phyloP scores from a whole-genome alignment of 2,113 vertebrate genomes.

The Callaeas wilsoni region DNA sequence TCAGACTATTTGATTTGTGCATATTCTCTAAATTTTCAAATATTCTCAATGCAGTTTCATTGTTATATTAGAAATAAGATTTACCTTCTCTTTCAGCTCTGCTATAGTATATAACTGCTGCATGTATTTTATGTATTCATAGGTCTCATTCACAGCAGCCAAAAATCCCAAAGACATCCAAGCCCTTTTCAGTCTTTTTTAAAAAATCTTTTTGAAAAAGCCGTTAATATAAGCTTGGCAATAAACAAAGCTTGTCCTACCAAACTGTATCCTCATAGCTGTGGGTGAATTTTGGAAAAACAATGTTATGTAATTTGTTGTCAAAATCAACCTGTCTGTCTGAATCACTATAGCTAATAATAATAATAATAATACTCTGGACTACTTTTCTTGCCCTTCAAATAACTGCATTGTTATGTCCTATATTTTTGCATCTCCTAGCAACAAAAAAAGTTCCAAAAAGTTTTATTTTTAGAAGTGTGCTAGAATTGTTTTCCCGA shows the following conservation, averaged over 20 bases:
- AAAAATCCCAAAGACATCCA: background rate
- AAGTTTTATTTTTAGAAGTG: conserved; percentile 35
- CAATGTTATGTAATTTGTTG: background rate
- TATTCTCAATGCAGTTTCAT: background rate
- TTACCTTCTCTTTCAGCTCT: background rate
- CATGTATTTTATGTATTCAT: background rate
- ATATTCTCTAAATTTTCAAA: background rate
- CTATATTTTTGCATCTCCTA: background rate
- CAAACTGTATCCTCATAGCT: background rate
- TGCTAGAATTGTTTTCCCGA: background rate
- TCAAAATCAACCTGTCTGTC: background rate
- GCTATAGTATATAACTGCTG: background rate
- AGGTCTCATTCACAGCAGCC: background rate
- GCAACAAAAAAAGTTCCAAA: background rate
- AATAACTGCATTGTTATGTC: background rate
- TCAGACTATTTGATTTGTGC: background rate
- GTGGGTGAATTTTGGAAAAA: background rate
- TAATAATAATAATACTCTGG: background rate
- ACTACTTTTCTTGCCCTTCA: background rate
- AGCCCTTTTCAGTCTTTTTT: background rate
- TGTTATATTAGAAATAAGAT: background rate
- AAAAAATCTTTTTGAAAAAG: background rate
- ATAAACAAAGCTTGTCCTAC: background rate
- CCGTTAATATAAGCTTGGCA: background rate
- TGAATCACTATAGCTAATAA: background rate